Conservation (phyloP, 2,888 invertebrate species). For the Acanthoscelides obtectus region DNA sequence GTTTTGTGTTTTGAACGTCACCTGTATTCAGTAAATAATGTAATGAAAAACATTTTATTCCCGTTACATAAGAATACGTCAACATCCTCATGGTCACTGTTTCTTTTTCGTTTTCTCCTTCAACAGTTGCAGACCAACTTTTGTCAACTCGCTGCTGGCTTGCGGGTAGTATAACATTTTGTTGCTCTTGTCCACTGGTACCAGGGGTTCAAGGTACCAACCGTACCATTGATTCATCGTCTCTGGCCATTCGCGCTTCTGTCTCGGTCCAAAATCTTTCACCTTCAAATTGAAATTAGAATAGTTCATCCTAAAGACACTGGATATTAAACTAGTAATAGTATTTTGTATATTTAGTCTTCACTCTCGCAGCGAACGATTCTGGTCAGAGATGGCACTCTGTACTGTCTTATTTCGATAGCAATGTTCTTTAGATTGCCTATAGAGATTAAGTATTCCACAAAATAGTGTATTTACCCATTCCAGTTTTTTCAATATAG, state of each 20-base stretch:
- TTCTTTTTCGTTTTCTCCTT: constrained; percentile 14
- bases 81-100: not conserved
- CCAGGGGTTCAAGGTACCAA: constrained; percentile 32
- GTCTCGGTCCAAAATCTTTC: constrained; percentile 34
- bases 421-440: too few relatives aligned
- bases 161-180: constrained; percentile 30
- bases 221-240: constrained; percentile 41
- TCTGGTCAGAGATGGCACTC: too few relatives aligned
- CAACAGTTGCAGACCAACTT: constrained; percentile 16
- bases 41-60: too few relatives aligned
- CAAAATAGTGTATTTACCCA: constrained; percentile 16
- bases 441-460: too few relatives aligned
- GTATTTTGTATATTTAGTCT: too few relatives aligned
- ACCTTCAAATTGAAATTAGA: not conserved
- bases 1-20: not conserved
- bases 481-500: constrained; percentile 31
- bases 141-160: constrained; percentile 22
- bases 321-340: too few relatives aligned
- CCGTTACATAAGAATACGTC: too few relatives aligned
- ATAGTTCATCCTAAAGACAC: too few relatives aligned
- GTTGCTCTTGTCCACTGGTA: constrained; percentile 31
- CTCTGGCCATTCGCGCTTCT: constrained; percentile 37
- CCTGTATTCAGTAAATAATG: not conserved
- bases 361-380: too few relatives aligned
- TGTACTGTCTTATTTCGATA: too few relatives aligned